Evolutionary conservation across 2,113 vertebrate species (phyloP).

Genomic region (Cyrtonyx montezumae): DNA sequence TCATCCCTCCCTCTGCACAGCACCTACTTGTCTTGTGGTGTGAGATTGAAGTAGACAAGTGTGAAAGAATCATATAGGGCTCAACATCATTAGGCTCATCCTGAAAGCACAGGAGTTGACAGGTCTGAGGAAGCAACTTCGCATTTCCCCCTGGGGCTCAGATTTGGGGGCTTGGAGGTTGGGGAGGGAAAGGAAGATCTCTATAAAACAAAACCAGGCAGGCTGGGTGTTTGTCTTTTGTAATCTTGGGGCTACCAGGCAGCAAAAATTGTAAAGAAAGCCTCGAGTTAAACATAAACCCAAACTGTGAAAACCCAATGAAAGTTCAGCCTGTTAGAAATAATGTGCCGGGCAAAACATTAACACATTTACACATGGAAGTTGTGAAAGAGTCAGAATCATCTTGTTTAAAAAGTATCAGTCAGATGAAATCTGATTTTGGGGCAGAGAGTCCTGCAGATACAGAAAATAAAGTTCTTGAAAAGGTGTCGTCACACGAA

Average conservation of each 20-base stretch:
- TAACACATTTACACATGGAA: constrained; percentile 61
- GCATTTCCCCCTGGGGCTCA: constrained; percentile 14
- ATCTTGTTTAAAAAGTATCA: constrained; percentile 49
- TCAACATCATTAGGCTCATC: constrained; percentile 66
- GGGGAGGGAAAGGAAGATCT: background rate
- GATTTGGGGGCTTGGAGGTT: constrained; percentile 43
- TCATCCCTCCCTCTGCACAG: constrained; percentile 50
- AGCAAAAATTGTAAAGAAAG: constrained; percentile 7
- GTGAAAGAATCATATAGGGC: constrained; percentile 74
- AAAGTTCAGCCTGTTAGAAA: constrained; percentile 52
- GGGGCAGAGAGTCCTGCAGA: constrained; percentile 46
- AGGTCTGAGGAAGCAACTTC: constrained; percentile 60
- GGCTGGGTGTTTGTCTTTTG: background rate
- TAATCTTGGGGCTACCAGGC: background rate
- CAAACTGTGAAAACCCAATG: constrained; percentile 57
- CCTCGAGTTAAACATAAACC: constrained; percentile 23
- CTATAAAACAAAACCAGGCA: background rate
- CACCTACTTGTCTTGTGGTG: constrained; percentile 32
- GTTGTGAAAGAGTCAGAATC: constrained; percentile 47
- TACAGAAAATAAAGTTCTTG: constrained; percentile 1
- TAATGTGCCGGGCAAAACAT: constrained; percentile 63
- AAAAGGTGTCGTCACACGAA: constrained; percentile 34
- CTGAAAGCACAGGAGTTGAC: constrained; percentile 65
- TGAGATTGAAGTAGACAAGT: constrained; percentile 74
- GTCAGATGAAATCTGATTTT: constrained; percentile 9